Evolutionary conservation across 2,797 vertebrate species (phyloP).

Genomic region (Miichthys miiuy): DNA sequence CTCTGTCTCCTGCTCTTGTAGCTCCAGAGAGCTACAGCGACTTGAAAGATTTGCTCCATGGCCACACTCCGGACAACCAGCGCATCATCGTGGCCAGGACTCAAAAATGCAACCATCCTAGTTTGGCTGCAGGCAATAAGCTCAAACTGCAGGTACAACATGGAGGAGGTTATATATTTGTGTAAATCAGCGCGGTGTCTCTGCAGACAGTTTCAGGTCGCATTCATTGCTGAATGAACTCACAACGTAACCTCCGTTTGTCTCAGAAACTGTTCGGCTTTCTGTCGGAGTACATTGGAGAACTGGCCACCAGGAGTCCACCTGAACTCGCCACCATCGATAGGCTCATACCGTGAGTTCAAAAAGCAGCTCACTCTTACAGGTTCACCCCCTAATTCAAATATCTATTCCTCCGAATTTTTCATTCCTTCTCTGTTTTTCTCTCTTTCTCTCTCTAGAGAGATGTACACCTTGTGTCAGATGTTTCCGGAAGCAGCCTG

Average conservation of each 20-base stretch:
- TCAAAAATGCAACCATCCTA: conserved; percentile 93
- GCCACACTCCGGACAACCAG: conserved; percentile 88
- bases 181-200: background rate
- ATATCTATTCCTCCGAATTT: background rate
- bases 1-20: conserved; percentile 58
- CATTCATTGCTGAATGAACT: background rate
- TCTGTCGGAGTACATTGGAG: conserved; percentile 93
- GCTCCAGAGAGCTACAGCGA: conserved; percentile 88
- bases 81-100: conserved; percentile 91
- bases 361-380: background rate
- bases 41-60: conserved; percentile 85
- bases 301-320: conserved; percentile 84
- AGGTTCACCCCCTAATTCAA: background rate
- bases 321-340: conserved; percentile 89
- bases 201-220: background rate
- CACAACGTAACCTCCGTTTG: background rate
- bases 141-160: conserved; percentile 89
- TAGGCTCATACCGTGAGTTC: conserved; percentile 88
- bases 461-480: conserved; percentile 91
- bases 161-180: fast-evolving
- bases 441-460: conserved; percentile 76
- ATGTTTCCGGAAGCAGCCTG: conserved; percentile 91
- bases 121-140: conserved; percentile 93
- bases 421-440: background rate
- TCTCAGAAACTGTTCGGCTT: conserved; percentile 93